phyloP scores from a whole-genome alignment of 2,888 invertebrate species.

The Corythucha ciliata region DNA sequence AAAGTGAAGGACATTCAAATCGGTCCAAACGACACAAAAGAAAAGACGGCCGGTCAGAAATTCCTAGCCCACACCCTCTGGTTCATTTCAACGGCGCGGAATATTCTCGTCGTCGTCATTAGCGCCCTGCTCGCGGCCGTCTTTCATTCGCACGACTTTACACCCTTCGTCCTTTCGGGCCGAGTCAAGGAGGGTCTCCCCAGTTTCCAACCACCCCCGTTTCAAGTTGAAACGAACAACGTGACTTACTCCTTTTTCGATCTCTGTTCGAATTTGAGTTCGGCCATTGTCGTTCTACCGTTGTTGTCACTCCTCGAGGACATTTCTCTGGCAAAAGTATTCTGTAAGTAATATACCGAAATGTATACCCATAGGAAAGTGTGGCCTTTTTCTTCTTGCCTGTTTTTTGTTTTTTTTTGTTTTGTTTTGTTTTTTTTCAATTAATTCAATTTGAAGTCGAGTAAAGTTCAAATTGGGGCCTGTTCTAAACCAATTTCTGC shows the following conservation, averaged over 20 bases:
- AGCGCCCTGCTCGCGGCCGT: conserved; percentile 58
- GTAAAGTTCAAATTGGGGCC: no score
- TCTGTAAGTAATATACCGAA: conserved; percentile 48
- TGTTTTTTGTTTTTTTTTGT: no score
- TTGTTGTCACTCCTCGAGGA: conserved; percentile 58
- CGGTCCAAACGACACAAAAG: conserved; percentile 43
- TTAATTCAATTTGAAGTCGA: no score
- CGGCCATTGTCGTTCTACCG: conserved; percentile 57
- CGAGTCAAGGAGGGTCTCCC: conserved; percentile 63
- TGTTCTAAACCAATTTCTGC: no score
- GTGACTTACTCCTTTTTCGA: conserved; percentile 48
- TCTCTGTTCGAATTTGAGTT: conserved; percentile 52
- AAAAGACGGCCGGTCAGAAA: conserved; percentile 43
- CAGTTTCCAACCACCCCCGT: conserved; percentile 53
- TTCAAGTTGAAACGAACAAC: conserved; percentile 52
- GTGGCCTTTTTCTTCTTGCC: no score
- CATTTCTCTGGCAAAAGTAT: conserved; percentile 63
- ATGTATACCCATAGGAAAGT: no score
- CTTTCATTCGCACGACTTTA: conserved; percentile 49
- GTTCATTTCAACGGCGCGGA: conserved; percentile 64
- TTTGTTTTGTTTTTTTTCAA: no score
- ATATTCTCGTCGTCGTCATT: conserved; percentile 64
- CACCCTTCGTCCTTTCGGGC: conserved; percentile 60
- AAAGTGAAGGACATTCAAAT: conserved; percentile 59
- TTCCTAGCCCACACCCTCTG: conserved; percentile 51